These are phyloP conservation scores for Aphelocoma californica DNA, from an alignment of 2,797 vertebrate species.

Conservation along the genomic window DNA sequence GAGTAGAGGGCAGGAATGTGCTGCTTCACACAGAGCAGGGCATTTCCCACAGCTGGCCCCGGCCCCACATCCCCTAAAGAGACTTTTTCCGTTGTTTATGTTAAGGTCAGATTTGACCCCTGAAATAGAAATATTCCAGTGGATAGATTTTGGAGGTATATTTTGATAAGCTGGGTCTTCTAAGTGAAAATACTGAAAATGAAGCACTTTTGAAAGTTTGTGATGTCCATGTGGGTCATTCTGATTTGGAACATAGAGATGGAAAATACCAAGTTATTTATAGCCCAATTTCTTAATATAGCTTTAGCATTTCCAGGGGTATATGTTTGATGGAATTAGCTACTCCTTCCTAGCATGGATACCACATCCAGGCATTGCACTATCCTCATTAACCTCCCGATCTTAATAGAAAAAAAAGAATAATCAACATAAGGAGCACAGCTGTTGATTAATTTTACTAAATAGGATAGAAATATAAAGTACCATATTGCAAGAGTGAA, in stretches of 20 bases:
- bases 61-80: neutral
- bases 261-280: slow-evolving; percentile 53
- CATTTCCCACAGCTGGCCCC: neutral
- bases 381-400: slow-evolving; percentile 67
- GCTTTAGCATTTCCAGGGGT: slow-evolving; percentile 33
- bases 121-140: neutral
- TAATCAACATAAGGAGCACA: slow-evolving; percentile 56
- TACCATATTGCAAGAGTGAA: slow-evolving; percentile 54
- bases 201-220: neutral
- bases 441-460: slow-evolving; percentile 74
- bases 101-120: neutral
- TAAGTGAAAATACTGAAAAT: neutral
- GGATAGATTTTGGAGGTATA: neutral
- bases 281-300: slow-evolving; percentile 47
- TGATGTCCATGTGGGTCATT: slow-evolving; percentile 38
- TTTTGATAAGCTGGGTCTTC: neutral
- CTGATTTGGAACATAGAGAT: neutral
- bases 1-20: neutral
- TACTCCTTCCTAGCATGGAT: slow-evolving; percentile 4
- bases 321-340: slow-evolving; percentile 37
- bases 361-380: slow-evolving; percentile 19
- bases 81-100: neutral
- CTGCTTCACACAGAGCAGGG: neutral
- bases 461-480: slow-evolving; percentile 62
- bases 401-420: slow-evolving; percentile 8